Conservation (phyloP, 2,113 vertebrate species). For the Eudyptes chrysolophus region DNA sequence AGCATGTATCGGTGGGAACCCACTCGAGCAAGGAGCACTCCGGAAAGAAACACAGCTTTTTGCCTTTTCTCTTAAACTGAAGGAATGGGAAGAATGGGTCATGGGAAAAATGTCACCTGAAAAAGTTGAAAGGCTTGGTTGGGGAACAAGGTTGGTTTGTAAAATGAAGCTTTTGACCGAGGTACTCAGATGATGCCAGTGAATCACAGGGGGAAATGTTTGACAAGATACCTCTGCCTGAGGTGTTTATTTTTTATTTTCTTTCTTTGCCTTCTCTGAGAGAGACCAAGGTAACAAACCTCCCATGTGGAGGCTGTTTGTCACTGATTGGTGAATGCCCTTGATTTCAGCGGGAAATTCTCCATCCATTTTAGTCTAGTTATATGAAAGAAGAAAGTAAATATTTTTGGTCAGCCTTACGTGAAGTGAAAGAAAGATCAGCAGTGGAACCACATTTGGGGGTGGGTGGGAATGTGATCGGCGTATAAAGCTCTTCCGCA, state of each 20-base stretch:
- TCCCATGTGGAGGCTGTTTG: not conserved
- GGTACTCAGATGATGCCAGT: not conserved
- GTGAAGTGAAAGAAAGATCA: constrained; percentile 34
- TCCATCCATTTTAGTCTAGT: not conserved
- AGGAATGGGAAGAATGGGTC: not conserved
- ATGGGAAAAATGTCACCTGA: not conserved
- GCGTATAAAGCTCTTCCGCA: not conserved
- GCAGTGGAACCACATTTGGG: not conserved
- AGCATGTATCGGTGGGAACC: not conserved
- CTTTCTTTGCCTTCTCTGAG: not conserved
- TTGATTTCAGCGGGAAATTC: not conserved
- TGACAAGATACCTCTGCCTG: not conserved
- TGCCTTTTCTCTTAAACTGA: not conserved
- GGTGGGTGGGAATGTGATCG: not conserved
- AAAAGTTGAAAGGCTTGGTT: not conserved
- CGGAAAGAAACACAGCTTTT: not conserved
- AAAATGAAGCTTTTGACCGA: not conserved
- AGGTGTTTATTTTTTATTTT: not conserved
- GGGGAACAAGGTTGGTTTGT: not conserved
- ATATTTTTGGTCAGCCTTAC: not conserved
- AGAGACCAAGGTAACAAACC: not conserved
- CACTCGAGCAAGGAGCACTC: not conserved
- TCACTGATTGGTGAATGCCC: not conserved
- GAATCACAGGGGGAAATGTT: not conserved
- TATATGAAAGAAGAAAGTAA: not conserved